Percentiles rank a stretch among this genome's conserved stretches.
Conservation (phyloP, 2,797 vertebrate genomes). For the Ctenochaetus hawaiiensis region DNA sequence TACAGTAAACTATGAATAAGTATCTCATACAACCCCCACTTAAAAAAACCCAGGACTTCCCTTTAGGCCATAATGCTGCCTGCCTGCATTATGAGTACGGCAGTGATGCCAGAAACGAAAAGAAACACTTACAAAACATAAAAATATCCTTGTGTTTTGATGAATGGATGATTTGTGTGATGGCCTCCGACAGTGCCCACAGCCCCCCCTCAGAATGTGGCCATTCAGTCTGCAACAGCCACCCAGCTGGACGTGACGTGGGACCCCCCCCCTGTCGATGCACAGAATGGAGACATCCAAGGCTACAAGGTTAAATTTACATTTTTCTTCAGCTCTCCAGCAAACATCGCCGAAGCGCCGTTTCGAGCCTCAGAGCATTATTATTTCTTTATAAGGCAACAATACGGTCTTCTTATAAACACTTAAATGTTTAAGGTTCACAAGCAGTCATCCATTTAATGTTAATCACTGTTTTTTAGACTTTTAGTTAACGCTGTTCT, state of each 20-base stretch:
- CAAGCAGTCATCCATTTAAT: constrained; percentile 29
- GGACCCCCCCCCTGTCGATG: constrained; percentile 91
- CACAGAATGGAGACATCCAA: constrained; percentile 96
- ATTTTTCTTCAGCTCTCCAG: neutral
- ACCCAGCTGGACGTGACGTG: constrained; percentile 96
- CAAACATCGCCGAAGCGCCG: neutral
- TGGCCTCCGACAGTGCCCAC: constrained; percentile 88
- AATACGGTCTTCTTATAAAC: constrained; percentile 18
- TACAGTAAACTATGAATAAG: no score
- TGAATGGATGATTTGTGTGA: neutral
- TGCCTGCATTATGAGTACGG: neutral
- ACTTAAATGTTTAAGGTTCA: constrained; percentile 30
- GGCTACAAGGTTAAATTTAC: constrained; percentile 92
- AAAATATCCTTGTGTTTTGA: neutral
- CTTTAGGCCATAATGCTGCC: neutral
- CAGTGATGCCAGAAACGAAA: neutral
- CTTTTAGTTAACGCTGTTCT: constrained; percentile 26
- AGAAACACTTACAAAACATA: neutral
- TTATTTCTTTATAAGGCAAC: neutral
- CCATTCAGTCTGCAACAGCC: constrained; percentile 89
- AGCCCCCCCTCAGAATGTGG: constrained; percentile 90
- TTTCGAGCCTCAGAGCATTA: neutral
- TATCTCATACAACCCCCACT: no score
- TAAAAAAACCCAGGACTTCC: no score
- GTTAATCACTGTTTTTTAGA: constrained; percentile 47